Evolutionary conservation across 2,888 invertebrate genomes (phyloP), one percentile per base, ranked within the genome.

Genomic region (Dryobotodes eremita): DNA sequence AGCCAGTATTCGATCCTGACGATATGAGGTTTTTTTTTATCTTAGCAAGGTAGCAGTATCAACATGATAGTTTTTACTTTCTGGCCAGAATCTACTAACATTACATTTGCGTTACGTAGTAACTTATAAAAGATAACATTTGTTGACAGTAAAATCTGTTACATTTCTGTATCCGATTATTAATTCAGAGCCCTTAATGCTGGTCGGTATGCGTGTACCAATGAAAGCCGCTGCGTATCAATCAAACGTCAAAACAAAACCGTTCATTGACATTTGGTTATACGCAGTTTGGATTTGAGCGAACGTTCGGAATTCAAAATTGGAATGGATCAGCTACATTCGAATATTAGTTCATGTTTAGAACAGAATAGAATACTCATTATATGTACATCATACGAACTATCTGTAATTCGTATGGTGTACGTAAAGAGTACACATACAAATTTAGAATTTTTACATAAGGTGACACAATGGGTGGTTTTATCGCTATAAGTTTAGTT

Each of bases 241-340:
- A 77, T 77, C 70, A 46, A 57, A 66, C 68, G 55, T 83, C 84
- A 71, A 23, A 78, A 46, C 13, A 8, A 48, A 42, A 31, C n/a
- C 26, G 55, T 23, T 20, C 42, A 55, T 48, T 71, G 70, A 66
- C 65, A 61, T 61, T 78, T 20, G 17, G 55, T 61, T 66, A 48
- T 23, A 66, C 42, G 61, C 36, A 71, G 78, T 71, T 83, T 71
- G 53, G 36, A 69, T 69, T 80, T 55, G 17, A 65, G 8, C 7
- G 57, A 83, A 36, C 46, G 53, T 46, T 62, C 15, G 11, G 20
- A 42, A 74, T 68, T 15, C n/a, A 61, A 59, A 61, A 31, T 68
- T 81, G 59, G n/a, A 57, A 57, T 23, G 48, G 42, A 62, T 68
- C 13, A 48, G 17, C 17, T 36, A 31, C 0, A 46, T 10, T 46